These are phyloP conservation scores for Ginglymostoma cirratum DNA, from an alignment of 2,113 vertebrate species.

Conservation along the genomic window DNA sequence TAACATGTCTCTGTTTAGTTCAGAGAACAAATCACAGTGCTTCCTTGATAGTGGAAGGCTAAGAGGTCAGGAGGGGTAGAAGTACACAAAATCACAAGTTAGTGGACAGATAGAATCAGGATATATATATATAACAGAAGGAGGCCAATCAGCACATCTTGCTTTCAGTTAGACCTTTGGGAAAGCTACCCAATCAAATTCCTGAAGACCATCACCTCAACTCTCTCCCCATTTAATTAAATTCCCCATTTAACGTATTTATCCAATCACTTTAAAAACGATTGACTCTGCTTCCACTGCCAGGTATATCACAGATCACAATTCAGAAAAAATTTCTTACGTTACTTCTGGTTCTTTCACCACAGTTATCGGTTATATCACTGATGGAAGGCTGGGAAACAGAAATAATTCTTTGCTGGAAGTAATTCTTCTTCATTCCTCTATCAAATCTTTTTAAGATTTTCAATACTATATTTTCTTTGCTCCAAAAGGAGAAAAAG, in stretches of 20 bases:
- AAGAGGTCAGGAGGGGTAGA: background rate
- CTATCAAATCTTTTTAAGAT: background rate
- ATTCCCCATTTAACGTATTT: background rate
- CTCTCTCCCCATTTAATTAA: too few species aligned
- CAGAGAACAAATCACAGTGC: background rate
- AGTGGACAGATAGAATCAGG: background rate
- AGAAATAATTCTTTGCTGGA: background rate
- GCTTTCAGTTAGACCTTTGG: background rate
- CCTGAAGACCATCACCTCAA: background rate
- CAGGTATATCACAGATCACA: background rate
- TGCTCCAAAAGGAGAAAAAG: background rate
- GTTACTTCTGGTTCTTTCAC: background rate
- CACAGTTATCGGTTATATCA: background rate
- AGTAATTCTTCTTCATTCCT: background rate
- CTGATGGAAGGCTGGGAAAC: background rate
- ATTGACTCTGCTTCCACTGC: background rate
- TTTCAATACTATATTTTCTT: background rate
- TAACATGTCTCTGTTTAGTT: background rate
- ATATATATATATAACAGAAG: background rate
- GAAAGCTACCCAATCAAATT: background rate
- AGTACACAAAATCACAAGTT: background rate
- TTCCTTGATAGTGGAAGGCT: background rate
- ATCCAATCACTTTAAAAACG: background rate
- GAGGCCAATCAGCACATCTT: background rate
- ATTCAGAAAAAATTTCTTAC: background rate